phyloP scores from a whole-genome alignment of 1,140 invertebrate genomes.

The Heterodera carotae region DNA sequence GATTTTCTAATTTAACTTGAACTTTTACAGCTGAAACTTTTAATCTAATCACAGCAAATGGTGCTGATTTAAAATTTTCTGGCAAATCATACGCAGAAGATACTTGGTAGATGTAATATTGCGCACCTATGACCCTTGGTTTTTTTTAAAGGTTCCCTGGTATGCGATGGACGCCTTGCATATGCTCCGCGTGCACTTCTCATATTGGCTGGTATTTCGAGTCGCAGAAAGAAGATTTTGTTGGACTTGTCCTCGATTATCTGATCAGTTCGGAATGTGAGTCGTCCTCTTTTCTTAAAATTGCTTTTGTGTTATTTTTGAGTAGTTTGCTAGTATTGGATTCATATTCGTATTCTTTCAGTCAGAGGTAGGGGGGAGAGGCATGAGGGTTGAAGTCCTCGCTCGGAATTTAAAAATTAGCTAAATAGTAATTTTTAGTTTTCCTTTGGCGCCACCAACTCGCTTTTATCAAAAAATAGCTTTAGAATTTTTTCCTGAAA shows the following conservation, averaged over 20 bases:
- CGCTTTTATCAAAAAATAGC: no score
- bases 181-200: conserved; percentile 20
- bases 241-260: conserved; percentile 41
- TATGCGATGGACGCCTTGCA: conserved; percentile 29
- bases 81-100: conserved; percentile 25
- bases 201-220: conserved; percentile 40
- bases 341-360: no score
- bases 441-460: no score
- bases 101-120: conserved; percentile 22
- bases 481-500: no score
- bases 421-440: no score
- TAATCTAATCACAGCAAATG: conserved; percentile 27
- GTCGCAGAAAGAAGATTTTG: conserved; percentile 35
- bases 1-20: neutral
- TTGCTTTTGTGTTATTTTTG: no score
- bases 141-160: conserved; percentile 24
- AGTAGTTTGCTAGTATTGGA: no score
- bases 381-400: no score
- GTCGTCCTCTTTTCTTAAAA: no score
- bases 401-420: no score
- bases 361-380: no score
- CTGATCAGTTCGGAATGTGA: conserved; percentile 7
- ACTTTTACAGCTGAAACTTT: conserved; percentile 25
- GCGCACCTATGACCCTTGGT: neutral
- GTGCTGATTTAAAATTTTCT: conserved; percentile 31